Evolutionary conservation across 2,888 invertebrate species (phyloP), one percentile per base, ranked within the genome.

Genomic region (Aproaerema taeniolella): DNA sequence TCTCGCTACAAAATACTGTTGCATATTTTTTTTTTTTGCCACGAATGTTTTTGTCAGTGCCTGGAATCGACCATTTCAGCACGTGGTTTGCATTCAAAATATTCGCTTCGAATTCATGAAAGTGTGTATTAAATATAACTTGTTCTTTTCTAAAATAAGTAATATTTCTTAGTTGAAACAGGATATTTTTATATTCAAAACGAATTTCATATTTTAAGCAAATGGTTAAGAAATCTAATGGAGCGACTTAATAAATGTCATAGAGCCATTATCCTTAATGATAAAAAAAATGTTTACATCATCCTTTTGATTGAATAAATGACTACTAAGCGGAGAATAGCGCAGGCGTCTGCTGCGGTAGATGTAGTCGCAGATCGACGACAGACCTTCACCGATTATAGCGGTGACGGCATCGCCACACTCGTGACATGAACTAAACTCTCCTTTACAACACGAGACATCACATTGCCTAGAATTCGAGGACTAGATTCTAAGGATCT

Each of bases 341-440:
- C 52, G 53, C 52, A 49, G 53, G 52, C 62, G 55, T 14, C 43
- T 49, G 53, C 49, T 53, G 54, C 51, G 56, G n/a, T n/a, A n/a
- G n/a, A n/a, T n/a, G n/a, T n/a, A n/a, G 60, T 60, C 61, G 56
- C 65, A 61, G 60, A 61, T 58, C 49, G 61, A 48, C 57, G 57
- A 59, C 67, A 61, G 77, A 68, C 80, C 80, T 80, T 78, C 72
- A 68, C 58, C 67, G 67, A 56, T 70, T 74, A 76, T 80, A 81
- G 82, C 80, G 83, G 61, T 85, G 85, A 85, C 83, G 80, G 61
- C 75, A 83, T 77, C 69, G 58, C 7, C 57, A 47, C 57, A 55
- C 38, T 57, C 50, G 59, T 50, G 52, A 55, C 57, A 20, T n/a
- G n/a, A n/a, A n/a, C n/a, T n/a, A n/a, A n/a, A n/a, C n/a, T n/a